These are phyloP conservation scores for Lepidostoma basale DNA, from an alignment of 1,140 invertebrate genomes.

Conservation along the genomic window DNA sequence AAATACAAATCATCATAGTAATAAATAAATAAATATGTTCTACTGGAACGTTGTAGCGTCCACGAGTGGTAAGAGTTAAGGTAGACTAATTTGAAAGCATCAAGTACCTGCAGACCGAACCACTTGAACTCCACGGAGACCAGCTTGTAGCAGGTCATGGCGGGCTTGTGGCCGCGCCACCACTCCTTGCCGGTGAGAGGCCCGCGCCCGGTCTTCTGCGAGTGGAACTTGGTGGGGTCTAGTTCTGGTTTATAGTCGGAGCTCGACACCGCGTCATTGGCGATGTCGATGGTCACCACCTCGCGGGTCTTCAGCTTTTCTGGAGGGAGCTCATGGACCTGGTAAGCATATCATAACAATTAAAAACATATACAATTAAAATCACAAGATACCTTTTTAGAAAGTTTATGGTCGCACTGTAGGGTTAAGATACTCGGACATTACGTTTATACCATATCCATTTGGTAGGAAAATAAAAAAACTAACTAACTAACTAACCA, in stretches of 20 bases:
- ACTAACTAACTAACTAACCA: no score
- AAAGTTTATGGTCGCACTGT: no score
- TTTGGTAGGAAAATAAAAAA: no score
- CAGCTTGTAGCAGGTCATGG: slow-evolving; percentile 99
- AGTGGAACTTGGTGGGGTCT: slow-evolving; percentile 90
- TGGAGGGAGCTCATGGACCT: slow-evolving; percentile 88
- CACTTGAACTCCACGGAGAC: slow-evolving; percentile 99
- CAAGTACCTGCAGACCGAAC: slow-evolving; percentile 94
- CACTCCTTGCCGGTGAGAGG: slow-evolving; percentile 83
- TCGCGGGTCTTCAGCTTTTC: slow-evolving; percentile 90
- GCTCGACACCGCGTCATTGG: slow-evolving; percentile 81
- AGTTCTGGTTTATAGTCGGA: slow-evolving; percentile 86
- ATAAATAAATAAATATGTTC: no score
- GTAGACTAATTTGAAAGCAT: no score
- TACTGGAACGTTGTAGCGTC: neutral
- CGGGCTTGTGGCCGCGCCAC: slow-evolving; percentile 80
- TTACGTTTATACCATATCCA: no score
- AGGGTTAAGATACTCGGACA: no score
- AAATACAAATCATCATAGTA: no score
- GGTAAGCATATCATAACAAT: no score
- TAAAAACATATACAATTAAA: no score
- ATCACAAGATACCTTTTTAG: no score
- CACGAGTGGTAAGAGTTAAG: neutral
- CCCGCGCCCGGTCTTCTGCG: slow-evolving; percentile 92
- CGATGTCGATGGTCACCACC: slow-evolving; percentile 92